Percentiles rank a stretch among this genome's conserved stretches.
Evolutionary conservation across 2,888 invertebrate genomes (phyloP).

Genomic region (Meteorus cinctellus): DNA sequence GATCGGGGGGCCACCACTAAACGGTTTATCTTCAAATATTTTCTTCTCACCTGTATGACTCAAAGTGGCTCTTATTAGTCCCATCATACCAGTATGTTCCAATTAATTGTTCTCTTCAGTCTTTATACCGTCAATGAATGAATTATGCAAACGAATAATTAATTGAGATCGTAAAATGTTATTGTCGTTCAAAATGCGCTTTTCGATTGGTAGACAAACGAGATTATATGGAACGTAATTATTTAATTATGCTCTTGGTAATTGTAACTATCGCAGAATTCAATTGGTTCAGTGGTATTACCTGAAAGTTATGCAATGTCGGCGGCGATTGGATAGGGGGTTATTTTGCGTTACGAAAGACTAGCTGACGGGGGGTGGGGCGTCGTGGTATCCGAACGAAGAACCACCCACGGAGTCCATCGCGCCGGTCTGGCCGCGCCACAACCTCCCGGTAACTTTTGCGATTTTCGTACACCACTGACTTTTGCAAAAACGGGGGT

Average conservation of each 20-base stretch:
- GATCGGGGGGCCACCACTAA: too few species aligned
- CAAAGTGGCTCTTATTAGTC: too few species aligned
- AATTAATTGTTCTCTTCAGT: too few species aligned
- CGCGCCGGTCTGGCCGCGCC: constrained; percentile 72
- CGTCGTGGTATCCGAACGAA: constrained; percentile 67
- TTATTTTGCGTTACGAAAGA: constrained; percentile 23
- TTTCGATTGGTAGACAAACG: too few species aligned
- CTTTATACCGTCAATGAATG: too few species aligned
- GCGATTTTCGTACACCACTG: constrained; percentile 20
- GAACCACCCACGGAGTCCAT: constrained; percentile 74
- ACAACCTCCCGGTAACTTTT: constrained; percentile 48
- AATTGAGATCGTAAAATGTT: too few species aligned
- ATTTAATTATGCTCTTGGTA: not conserved
- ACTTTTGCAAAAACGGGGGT: not conserved
- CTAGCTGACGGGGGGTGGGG: constrained; percentile 65
- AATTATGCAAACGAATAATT: too few species aligned
- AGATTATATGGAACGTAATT: not conserved
- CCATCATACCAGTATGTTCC: too few species aligned
- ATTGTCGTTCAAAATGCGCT: too few species aligned
- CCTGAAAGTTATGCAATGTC: not conserved
- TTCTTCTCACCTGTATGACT: too few species aligned
- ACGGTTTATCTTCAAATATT: too few species aligned
- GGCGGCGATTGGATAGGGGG: not conserved
- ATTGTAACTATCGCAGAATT: not conserved
- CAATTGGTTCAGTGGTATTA: not conserved